phyloP scores from a whole-genome alignment of 2,113 vertebrate species.

The Nymphicus hollandicus region DNA sequence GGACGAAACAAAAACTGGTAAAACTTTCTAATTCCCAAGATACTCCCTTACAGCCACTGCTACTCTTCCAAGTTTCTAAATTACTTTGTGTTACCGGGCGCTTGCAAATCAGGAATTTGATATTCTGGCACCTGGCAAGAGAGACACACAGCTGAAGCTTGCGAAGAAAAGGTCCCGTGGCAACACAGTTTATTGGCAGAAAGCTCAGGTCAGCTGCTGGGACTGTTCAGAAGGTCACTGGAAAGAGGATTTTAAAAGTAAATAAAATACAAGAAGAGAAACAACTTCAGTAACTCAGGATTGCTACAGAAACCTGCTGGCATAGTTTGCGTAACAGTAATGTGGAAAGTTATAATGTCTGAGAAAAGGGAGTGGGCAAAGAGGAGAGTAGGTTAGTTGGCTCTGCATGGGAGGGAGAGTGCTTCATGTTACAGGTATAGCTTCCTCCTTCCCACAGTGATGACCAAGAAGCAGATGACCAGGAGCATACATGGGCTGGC shows the following conservation, averaged over 20 bases:
- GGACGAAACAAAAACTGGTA: neutral
- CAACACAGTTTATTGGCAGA: neutral
- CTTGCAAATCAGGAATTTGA: constrained; percentile 23
- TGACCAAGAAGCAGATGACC: neutral
- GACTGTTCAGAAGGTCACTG: neutral
- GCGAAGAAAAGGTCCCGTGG: neutral
- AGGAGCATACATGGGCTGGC: rapidly evolving
- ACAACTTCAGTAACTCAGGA: neutral
- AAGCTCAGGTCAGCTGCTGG: neutral
- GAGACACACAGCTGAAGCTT: neutral
- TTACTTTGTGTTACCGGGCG: neutral
- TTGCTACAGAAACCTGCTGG: neutral
- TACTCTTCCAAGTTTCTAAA: neutral
- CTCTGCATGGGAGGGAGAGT: neutral
- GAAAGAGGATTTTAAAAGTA: neutral
- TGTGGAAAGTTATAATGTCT: neutral
- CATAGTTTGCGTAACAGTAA: neutral
- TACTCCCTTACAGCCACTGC: neutral
- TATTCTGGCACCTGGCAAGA: neutral
- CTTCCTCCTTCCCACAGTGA: neutral
- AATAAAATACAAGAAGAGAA: neutral
- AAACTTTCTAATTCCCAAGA: neutral
- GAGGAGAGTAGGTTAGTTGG: neutral
- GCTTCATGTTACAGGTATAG: neutral
- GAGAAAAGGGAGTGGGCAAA: neutral